Evolutionary conservation across 2,888 invertebrate species (phyloP).

Genomic region (Stenoptilia bipunctidactyla): DNA sequence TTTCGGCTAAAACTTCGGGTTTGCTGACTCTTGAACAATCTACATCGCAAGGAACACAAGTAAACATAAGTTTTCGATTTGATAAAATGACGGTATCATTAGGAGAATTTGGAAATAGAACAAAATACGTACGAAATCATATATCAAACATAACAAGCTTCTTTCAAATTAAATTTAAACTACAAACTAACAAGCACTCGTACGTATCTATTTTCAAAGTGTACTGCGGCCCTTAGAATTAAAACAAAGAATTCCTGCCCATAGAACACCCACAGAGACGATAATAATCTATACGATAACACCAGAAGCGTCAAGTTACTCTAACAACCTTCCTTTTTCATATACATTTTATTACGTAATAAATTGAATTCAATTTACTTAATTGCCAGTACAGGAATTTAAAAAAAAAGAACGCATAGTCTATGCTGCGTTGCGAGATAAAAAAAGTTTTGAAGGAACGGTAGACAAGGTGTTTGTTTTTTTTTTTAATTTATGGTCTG

Average conservation of each 20-base stretch:
- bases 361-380: neutral
- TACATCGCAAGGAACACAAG: too few relatives aligned
- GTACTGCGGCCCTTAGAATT: too few relatives aligned
- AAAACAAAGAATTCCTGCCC: constrained; percentile 8
- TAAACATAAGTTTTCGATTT: too few relatives aligned
- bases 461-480: too few relatives aligned
- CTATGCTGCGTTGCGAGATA: too few relatives aligned
- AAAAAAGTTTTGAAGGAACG: too few relatives aligned
- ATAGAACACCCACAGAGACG: constrained; percentile 20
- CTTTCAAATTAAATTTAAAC: neutral
- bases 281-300: constrained; percentile 16
- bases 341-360: neutral
- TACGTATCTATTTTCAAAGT: neutral
- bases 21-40: too few relatives aligned
- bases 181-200: neutral
- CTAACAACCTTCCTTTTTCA: constrained; percentile 13
- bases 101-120: neutral
- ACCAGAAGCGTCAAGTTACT: constrained; percentile 18
- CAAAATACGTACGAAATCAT: neutral
- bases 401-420: too few relatives aligned
- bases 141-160: neutral
- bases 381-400: neutral
- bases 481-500: too few relatives aligned
- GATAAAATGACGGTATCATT: too few relatives aligned
- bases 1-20: too few relatives aligned